These are phyloP conservation scores for Lepeophtheirus nordmannii DNA, from an alignment of 2,888 invertebrate species.

Conservation along the genomic window DNA sequence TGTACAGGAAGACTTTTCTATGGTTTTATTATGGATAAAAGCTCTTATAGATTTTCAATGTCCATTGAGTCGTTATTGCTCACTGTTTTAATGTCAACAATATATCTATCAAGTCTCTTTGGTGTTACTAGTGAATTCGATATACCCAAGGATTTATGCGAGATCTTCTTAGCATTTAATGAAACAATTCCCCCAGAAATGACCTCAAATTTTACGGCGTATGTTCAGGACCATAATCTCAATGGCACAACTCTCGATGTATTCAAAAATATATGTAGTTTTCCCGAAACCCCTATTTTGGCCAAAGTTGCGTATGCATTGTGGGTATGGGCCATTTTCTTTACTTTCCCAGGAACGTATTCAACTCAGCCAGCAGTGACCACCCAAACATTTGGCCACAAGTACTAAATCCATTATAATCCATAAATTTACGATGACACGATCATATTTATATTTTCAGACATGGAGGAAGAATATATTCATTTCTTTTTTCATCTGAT, in stretches of 20 bases:
- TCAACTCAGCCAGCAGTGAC: conserved; percentile 33
- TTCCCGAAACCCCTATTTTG: neutral
- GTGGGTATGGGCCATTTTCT: conserved; percentile 32
- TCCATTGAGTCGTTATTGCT: conserved; percentile 26
- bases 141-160: neutral
- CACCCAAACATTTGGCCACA: conserved; percentile 32
- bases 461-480: conserved; percentile 22
- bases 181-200: neutral
- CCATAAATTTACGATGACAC: neutral
- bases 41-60: conserved; percentile 33
- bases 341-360: conserved; percentile 32
- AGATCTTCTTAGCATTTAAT: neutral
- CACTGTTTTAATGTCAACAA: conserved; percentile 28
- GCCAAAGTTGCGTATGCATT: conserved; percentile 30
- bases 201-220: neutral
- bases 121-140: conserved; percentile 26
- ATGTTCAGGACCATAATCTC: neutral
- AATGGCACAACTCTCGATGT: neutral
- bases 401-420: neutral
- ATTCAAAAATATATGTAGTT: neutral
- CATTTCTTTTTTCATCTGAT: conserved; percentile 22
- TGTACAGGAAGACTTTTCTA: conserved; percentile 36
- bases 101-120: conserved; percentile 29
- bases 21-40: conserved; percentile 36
- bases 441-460: neutral